phyloP scores from a whole-genome alignment of 2,113 vertebrate genomes.

The Chloroceryle aenea region DNA sequence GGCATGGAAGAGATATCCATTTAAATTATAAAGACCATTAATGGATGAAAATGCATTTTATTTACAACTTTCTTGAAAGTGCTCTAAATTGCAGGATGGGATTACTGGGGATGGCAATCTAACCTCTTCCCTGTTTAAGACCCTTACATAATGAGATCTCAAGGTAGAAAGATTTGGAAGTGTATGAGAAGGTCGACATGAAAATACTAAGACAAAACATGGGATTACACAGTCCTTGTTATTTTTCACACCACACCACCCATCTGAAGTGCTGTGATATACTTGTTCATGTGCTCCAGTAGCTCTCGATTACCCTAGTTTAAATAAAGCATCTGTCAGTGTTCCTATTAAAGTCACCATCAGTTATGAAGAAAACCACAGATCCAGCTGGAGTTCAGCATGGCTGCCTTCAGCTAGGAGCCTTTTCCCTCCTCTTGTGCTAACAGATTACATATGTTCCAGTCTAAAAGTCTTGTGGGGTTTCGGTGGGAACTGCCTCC shows the following conservation, averaged over 20 bases:
- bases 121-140: background rate
- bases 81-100: background rate
- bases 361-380: background rate
- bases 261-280: background rate
- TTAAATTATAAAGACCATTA: background rate
- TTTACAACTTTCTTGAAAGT: background rate
- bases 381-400: background rate
- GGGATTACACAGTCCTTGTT: background rate
- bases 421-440: background rate
- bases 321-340: background rate
- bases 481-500: conserved; percentile 5
- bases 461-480: background rate
- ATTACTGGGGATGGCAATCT: background rate
- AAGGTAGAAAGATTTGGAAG: background rate
- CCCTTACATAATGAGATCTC: background rate
- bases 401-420: background rate
- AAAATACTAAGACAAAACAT: background rate
- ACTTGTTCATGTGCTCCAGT: background rate
- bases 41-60: background rate
- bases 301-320: background rate
- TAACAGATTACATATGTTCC: conserved; percentile 1
- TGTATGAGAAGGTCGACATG: background rate
- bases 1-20: background rate
- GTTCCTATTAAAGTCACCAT: background rate
- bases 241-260: background rate